Base-by-base conservation (phyloP, 1,140 invertebrate genomes). In the Leptinotarsa defecta region DNA sequence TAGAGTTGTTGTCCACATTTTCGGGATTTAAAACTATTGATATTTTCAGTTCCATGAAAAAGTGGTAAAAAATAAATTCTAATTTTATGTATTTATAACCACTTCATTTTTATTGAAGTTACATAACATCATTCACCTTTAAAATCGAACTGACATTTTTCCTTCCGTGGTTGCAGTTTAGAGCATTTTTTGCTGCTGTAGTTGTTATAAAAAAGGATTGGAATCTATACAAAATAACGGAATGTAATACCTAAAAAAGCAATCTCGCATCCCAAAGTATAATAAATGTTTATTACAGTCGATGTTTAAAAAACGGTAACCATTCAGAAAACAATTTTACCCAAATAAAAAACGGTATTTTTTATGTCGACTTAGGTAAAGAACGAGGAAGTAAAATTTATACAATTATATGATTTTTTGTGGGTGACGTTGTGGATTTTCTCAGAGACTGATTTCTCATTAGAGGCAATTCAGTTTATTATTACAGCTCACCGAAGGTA, bases 261-360 rank as follows among this genome's bases (percentile, higher is more conserved):
- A 57, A 57, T 19, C 52, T 19, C 34, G 34, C 34, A 43, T 57
- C n/a, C n/a, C 52, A 57, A 17, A 17, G 52, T 57, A 19, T 57
- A 57, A 57, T 57, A 57, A 57, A 57, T 57, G 13, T 57, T 57
- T 57, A 57, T 57, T 57, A 57, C 52, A 57, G 15, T 17, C 17
- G n/a, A 57, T 17, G 15, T 15, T 57, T 57, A 57, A 57, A 57
- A 57, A 57, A 57, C 52, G 52, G 52, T 57, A 57, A 57, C 15
- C 52, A 57, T 57, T 57, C 52, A 57, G n/a, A 57, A 65, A 65
- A 22, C 64, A 17, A 19, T 65, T 34, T 24, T 4, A 22, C 64
- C 20, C 64, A n/a, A 20, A 65, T 65, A 65, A 65, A 62, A 65
- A 65, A 65, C 64, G 20, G 64, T 65, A 65, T 65, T 65, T 65